A percentile compares a stretch with the other conserved stretches of the same genome.
These are phyloP conservation scores for Rallus limicola DNA, from an alignment of 2,113 vertebrate species.

Conservation along the genomic window DNA sequence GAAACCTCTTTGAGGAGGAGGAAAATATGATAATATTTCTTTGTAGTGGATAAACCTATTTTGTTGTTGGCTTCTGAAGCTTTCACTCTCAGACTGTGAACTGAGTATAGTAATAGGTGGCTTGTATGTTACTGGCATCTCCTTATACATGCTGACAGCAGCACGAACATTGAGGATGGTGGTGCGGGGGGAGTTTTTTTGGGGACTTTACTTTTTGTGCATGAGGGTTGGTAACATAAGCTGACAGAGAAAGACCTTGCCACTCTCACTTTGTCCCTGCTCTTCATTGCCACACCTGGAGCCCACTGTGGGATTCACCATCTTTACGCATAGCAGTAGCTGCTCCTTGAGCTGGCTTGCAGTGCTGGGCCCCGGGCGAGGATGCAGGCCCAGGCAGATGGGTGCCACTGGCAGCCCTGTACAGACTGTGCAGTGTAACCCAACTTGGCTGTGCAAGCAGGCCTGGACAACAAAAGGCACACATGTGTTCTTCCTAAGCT, in stretches of 20 bases:
- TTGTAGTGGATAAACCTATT: not conserved
- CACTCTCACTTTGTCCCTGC: not conserved
- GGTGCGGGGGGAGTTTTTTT: too few relatives aligned
- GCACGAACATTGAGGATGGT: slow-evolving; percentile 11
- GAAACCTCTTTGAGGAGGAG: not conserved
- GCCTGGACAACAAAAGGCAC: slow-evolving; percentile 38
- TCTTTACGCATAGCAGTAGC: not conserved
- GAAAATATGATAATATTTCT: not conserved
- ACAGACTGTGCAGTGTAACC: too few relatives aligned
- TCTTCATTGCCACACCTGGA: slow-evolving; percentile 42
- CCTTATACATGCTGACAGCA: slow-evolving; percentile 42
- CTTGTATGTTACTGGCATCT: slow-evolving; percentile 59
- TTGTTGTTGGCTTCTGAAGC: slow-evolving; percentile 15
- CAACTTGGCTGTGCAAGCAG: not conserved
- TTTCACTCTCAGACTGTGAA: slow-evolving; percentile 34
- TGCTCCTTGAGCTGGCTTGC: slow-evolving; percentile 8
- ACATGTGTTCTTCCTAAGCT: slow-evolving; percentile 59
- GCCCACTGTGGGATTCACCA: not conserved
- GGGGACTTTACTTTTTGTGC: not conserved
- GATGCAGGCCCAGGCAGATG: not conserved
- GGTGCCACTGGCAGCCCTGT: slow-evolving; percentile 38
- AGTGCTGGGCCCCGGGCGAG: not conserved
- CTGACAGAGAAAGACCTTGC: slow-evolving; percentile 43
- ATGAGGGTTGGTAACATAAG: slow-evolving; percentile 25
- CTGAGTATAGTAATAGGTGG: slow-evolving; percentile 43